Evolutionary conservation across 2,113 vertebrate genomes (phyloP).

Genomic region (Xenus cinereus): DNA sequence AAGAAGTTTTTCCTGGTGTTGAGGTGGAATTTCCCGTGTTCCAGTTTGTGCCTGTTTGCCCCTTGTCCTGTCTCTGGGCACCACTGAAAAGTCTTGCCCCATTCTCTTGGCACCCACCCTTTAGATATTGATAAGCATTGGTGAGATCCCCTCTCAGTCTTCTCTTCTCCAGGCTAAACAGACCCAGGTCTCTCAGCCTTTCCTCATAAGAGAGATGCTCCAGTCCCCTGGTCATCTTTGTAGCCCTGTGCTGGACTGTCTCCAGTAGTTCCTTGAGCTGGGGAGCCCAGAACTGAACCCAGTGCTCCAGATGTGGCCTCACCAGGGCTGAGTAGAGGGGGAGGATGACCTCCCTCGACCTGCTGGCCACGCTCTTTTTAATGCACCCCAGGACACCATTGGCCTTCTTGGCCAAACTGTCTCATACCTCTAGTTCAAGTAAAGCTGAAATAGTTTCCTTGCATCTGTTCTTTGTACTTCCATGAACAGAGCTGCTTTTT

Average conservation of each 20-base stretch:
- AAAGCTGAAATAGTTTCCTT: too few species aligned
- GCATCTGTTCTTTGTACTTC: fast-evolving
- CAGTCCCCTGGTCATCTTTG: background rate
- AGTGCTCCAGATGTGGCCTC: background rate
- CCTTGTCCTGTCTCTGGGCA: background rate
- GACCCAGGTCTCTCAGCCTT: background rate
- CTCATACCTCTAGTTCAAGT: fast-evolving
- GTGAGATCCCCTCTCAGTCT: background rate
- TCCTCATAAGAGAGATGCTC: background rate
- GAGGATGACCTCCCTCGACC: background rate
- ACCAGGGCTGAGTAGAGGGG: background rate
- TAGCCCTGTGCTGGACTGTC: background rate
- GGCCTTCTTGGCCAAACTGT: background rate
- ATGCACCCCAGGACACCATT: background rate
- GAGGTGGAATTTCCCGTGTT: background rate
- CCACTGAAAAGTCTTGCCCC: background rate
- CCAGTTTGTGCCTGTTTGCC: background rate
- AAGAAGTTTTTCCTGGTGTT: background rate
- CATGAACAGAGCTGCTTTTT: fast-evolving
- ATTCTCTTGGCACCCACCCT: background rate
- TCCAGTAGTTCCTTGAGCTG: background rate
- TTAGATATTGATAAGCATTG: background rate
- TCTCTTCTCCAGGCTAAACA: background rate
- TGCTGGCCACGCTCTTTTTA: background rate
- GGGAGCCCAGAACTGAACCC: background rate